phyloP scores from a whole-genome alignment of 2,888 invertebrate species.

The Hypercompe scribonia region DNA sequence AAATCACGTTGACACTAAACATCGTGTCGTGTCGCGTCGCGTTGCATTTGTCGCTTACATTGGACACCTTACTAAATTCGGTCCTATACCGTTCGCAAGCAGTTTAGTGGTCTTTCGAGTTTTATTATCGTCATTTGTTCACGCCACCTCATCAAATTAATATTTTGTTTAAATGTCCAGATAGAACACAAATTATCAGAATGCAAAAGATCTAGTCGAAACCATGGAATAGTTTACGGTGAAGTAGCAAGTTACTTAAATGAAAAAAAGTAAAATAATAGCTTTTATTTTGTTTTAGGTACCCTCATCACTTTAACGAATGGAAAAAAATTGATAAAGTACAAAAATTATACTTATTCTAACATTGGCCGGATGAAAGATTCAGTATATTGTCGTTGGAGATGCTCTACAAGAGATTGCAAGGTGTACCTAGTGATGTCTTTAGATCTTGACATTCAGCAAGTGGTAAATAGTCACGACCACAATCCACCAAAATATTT shows the following conservation, averaged over 20 bases:
- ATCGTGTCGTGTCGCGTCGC: too few species aligned
- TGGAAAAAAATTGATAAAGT: conserved; percentile 50
- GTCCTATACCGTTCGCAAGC: too few species aligned
- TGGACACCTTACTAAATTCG: not conserved
- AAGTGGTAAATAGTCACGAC: conserved; percentile 9
- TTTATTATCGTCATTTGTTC: not conserved
- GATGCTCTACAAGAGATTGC: conserved; percentile 15
- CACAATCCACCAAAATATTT: conserved; percentile 21
- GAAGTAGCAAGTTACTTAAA: not conserved
- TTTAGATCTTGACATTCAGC: conserved; percentile 21
- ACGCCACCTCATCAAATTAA: not conserved
- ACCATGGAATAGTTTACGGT: not conserved
- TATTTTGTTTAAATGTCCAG: not conserved
- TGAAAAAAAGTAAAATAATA: not conserved
- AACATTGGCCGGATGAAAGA: conserved; percentile 14
- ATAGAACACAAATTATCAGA: not conserved
- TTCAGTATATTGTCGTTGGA: conserved; percentile 14
- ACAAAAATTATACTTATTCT: conserved; percentile 18
- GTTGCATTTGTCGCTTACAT: too few species aligned
- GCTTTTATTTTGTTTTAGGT: conserved; percentile 10
- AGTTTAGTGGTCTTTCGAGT: not conserved
- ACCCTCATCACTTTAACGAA: conserved; percentile 27
- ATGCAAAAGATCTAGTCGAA: not conserved
- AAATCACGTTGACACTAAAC: too few species aligned
- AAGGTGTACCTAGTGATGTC: conserved; percentile 17